Percentiles rank a stretch among this genome's conserved stretches.
phyloP scores from a whole-genome alignment of 1,140 invertebrate species.

The Zaprionus kolodkinae region DNA sequence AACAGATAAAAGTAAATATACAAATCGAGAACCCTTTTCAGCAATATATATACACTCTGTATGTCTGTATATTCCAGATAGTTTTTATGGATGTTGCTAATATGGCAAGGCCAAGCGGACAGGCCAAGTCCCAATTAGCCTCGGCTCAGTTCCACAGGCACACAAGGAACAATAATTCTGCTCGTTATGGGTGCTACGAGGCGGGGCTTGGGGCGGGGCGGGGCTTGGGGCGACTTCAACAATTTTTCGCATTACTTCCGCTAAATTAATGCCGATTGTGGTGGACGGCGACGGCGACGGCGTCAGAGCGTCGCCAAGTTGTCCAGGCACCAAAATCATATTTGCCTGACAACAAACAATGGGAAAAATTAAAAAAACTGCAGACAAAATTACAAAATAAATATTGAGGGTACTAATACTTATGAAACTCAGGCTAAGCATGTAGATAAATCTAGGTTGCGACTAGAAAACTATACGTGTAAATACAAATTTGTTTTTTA shows the following conservation, averaged over 20 bases:
- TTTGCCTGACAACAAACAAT: conserved; percentile 34
- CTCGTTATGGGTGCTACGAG: background rate
- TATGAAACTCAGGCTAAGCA: no score
- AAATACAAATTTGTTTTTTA: no score
- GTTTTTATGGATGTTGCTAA: conserved; percentile 12
- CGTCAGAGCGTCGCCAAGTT: conserved; percentile 61
- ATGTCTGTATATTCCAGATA: background rate
- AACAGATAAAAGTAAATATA: conserved; percentile 64
- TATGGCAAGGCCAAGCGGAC: conserved; percentile 21
- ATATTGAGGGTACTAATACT: no score
- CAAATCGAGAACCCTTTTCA: conserved; percentile 59
- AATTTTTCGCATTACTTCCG: conserved; percentile 83
- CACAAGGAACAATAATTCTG: conserved; percentile 28
- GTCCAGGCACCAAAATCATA: conserved; percentile 36
- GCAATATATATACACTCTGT: conserved; percentile 42
- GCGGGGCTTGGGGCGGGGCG: background rate
- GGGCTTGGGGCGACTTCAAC: conserved; percentile 50
- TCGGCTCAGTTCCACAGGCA: conserved; percentile 45
- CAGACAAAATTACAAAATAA: no score
- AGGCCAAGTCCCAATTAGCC: conserved; percentile 65
- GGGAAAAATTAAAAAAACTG: conserved; percentile 12
- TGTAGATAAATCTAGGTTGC: no score
- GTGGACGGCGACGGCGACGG: conserved; percentile 54
- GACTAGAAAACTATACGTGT: no score
- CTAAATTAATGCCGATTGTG: conserved; percentile 83